A percentile compares a stretch with the other conserved stretches of the same genome.
Conservation (phyloP, 2,888 invertebrate genomes). For the Drosophila birchii region DNA sequence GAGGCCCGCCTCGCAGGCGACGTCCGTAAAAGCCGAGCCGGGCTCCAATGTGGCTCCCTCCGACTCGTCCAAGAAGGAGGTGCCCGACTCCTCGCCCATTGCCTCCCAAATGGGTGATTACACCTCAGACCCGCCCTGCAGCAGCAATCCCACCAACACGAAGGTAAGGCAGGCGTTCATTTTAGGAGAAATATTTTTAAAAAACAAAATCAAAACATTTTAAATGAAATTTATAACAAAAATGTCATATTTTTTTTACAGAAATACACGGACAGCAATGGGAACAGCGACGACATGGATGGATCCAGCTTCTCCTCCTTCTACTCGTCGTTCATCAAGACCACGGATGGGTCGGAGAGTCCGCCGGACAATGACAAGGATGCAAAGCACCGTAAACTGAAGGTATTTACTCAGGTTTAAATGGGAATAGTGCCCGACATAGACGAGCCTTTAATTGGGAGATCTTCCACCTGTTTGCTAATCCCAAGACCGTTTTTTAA, state of each 20-base stretch:
- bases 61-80: slow-evolving; percentile 87
- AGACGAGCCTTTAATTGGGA: neutral
- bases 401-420: slow-evolving; percentile 50
- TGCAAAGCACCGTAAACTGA: slow-evolving; percentile 69
- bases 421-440: neutral
- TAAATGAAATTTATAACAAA: too few relatives aligned
- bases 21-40: slow-evolving; percentile 83
- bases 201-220: too few relatives aligned
- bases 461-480: neutral
- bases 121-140: slow-evolving; percentile 64
- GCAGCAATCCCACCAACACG: slow-evolving; percentile 58
- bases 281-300: slow-evolving; percentile 85
- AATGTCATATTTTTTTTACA: slow-evolving; percentile 6
- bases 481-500: neutral
- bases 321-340: slow-evolving; percentile 90
- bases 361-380: slow-evolving; percentile 83
- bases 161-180: slow-evolving; percentile 51
- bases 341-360: slow-evolving; percentile 85
- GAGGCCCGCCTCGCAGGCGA: slow-evolving; percentile 80
- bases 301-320: slow-evolving; percentile 89
- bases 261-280: slow-evolving; percentile 82
- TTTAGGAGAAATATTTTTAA: too few relatives aligned
- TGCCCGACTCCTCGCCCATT: slow-evolving; percentile 85
- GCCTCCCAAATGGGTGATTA: slow-evolving; percentile 79
- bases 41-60: slow-evolving; percentile 86